Base-by-base conservation (phyloP, 2,113 vertebrate species). In the Maccullochella peelii region DNA sequence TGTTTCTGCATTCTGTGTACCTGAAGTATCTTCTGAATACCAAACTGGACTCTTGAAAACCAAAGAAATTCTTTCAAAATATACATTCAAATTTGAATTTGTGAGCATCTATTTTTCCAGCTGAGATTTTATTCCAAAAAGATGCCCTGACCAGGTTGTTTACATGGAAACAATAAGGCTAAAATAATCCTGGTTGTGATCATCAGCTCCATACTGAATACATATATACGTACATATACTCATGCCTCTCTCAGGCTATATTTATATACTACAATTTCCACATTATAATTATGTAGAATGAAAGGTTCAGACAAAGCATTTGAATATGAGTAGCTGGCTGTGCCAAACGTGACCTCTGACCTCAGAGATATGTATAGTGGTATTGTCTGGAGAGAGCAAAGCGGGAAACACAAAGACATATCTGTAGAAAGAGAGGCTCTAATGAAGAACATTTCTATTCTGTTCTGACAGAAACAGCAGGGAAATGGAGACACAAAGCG, bases 371-470 rank as follows among this genome's bases (percentile, higher is more conserved):
- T 57, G 77, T 69, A 71, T 83, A 50, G 59, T 30, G 76, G 30
- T 63, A 80, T 83, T 63, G 52, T 86, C 77, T 65, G 47, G 55
- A 82, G 75, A 68, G 77, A 84, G 79, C 27, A 57, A 83, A 82
- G 77, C 55, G 14, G 61, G 25, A 83, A 82, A 78, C 83, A 83
- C 49, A 73, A 69, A 70, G 62, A 80, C 9, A 65, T 47, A 47
- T 71, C 66, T 88, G 86, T 44, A 63, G 80, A 70, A 80, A 86
- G 68, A 80, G 5, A n/a, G 18, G 44, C 84, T 82, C 76, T 89
- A 86, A 91, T 88, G 78, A 91, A 83, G 83, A 86, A 85, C 66
- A 88, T 91, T 91, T 90, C 88, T 83, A 79, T 87, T 89, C 36
- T 67, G 79, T 27, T 84, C 84, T 86, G 88, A 89, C 83, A 89